Evolutionary conservation across 64 coral and sea anemone species (phyloP).

Genomic region (Pocillopora verrucosa): DNA sequence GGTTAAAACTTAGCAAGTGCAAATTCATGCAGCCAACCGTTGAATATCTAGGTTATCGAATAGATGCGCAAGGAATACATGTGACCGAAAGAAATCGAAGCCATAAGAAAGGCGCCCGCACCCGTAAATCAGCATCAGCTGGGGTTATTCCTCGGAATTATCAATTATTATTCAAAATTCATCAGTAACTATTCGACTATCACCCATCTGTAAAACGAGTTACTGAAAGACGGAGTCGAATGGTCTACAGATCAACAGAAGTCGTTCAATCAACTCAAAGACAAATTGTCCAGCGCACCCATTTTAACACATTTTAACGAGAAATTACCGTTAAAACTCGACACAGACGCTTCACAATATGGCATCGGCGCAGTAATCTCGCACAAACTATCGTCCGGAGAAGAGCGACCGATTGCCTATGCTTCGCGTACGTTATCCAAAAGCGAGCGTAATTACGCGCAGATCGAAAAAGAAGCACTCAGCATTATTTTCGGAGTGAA

Average conservation of each 20-base stretch:
- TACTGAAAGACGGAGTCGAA: too few relatives aligned
- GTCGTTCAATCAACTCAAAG: conserved; percentile 18
- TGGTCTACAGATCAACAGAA: conserved; percentile 8
- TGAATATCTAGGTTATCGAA: not conserved
- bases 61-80: not conserved
- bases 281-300: conserved; percentile 6
- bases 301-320: conserved; percentile 11
- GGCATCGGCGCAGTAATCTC: conserved; percentile 1
- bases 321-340: conserved; percentile 27
- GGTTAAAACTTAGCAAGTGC: not conserved
- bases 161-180: too few relatives aligned
- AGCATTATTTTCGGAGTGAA: conserved; percentile 4
- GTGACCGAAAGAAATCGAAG: too few relatives aligned
- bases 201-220: too few relatives aligned
- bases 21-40: not conserved
- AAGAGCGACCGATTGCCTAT: not conserved
- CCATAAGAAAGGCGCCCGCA: too few relatives aligned
- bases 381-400: not conserved
- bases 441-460: not conserved
- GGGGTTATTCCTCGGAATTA: too few relatives aligned
- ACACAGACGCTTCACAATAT: conserved; percentile 20
- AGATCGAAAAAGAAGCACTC: not conserved
- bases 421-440: not conserved
- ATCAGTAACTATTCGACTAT: too few relatives aligned
- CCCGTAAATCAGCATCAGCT: too few relatives aligned